Evolutionary conservation across 1,140 invertebrate species (phyloP), one percentile per base, ranked within the genome.

Genomic region (Sinella curviseta): DNA sequence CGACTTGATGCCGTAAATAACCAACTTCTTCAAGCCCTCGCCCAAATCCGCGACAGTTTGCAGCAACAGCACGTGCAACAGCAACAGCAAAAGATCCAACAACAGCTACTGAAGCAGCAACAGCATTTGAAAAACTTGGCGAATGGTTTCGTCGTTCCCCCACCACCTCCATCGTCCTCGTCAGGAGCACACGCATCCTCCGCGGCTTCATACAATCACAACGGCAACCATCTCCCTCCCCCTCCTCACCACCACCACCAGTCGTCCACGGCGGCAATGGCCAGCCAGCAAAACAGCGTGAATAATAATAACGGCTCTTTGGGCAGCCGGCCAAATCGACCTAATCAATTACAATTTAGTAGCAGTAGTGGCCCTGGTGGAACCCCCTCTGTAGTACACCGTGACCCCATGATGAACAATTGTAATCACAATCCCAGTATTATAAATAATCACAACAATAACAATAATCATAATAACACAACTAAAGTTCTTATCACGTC

Each of bases 11-110:
- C 93, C 34, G 93, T 94, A 83, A 90, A 90, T 85, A 92, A 91
- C 85, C 91, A 93, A 82, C 90, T 96, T 81, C 89, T 95, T 78
- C 91, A 91, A 82, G 93, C 94, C 60, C 89, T 95, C 57, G 92
- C 91, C 80, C 92, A 93, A 82, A 85, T 89, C 14, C 86, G 87
- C 57, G 87, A 88, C 70, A 83, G 84, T 54, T 77, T 84, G 17
- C 83, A 84, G 60, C 80, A 82, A 28, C 83, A 84, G 75, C 83
- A 84, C 31, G 67, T 81, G 70, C 81, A 81, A 34, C 79, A 79
- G 31, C 81, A 84, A 31, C 83, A 82, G 57, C 75, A 80, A 26
- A 82, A 82, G 39, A 76, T 84, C 33, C 78, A 81, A 60, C 75
- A 79, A 36, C 81, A 82, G 65, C 48, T 81, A 1, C 67, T 77